These are phyloP conservation scores for Seira ritae DNA, from an alignment of 2,888 invertebrate species.

Conservation along the genomic window DNA sequence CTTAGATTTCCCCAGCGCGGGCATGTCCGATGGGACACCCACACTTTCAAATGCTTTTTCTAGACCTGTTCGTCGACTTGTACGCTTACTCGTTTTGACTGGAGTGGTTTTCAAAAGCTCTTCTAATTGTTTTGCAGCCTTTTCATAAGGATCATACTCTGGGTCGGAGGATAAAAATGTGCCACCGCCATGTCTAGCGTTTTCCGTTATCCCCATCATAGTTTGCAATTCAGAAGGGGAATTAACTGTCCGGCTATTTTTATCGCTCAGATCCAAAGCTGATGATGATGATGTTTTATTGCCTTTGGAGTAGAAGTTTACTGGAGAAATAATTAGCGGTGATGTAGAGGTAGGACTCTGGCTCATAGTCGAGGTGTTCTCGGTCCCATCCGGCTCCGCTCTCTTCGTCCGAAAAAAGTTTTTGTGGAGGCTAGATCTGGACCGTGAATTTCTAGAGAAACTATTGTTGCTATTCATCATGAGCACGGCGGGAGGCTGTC, in stretches of 20 bases:
- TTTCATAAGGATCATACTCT: slow-evolving; percentile 73
- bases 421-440: slow-evolving; percentile 70
- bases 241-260: not conserved
- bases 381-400: slow-evolving; percentile 72
- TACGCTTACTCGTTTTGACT: slow-evolving; percentile 58
- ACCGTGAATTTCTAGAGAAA: slow-evolving; percentile 69
- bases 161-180: slow-evolving; percentile 60
- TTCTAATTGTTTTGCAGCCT: slow-evolving; percentile 72
- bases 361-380: slow-evolving; percentile 65
- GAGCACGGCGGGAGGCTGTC: slow-evolving; percentile 54
- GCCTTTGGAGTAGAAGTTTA: slow-evolving; percentile 70
- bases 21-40: slow-evolving; percentile 48
- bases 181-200: slow-evolving; percentile 36
- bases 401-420: slow-evolving; percentile 72
- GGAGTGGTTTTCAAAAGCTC: slow-evolving; percentile 71
- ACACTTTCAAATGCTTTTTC: slow-evolving; percentile 72
- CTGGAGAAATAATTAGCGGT: slow-evolving; percentile 72
- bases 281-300: slow-evolving; percentile 34
- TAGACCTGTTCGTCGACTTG: slow-evolving; percentile 68
- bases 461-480: slow-evolving; percentile 50
- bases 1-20: slow-evolving; percentile 35
- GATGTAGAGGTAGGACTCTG: slow-evolving; percentile 50
- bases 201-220: slow-evolving; percentile 37
- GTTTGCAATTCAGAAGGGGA: slow-evolving; percentile 15
- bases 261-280: slow-evolving; percentile 26